Base-by-base conservation (phyloP, 2,113 vertebrate genomes). In the Tragelaphus scriptus region DNA sequence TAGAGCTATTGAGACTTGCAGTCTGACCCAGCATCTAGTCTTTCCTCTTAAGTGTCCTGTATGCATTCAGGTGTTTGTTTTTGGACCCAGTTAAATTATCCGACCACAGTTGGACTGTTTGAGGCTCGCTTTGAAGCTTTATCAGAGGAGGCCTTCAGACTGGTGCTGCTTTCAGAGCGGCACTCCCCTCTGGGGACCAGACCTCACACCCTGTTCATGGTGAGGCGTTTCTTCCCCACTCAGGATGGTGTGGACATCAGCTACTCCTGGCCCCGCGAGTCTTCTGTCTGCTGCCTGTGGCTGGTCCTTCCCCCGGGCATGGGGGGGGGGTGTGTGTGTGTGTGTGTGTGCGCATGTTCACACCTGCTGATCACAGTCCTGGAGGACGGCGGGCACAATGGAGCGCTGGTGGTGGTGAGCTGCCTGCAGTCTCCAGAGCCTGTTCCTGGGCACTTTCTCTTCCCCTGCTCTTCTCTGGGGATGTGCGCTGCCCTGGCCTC, bases 71-170 rank as follows among this genome's bases (percentile, higher is more conserved):
- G 5, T 28, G 88, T 94, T 85, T 90, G 25, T 56, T 63, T 56
- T 47, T 49, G 53, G 8, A 11, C n/a, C 32, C 8, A 61, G 13
- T 36, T 88, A 75, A 88, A 16, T 79, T 89, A 30, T 88, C 84
- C 28, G 15, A 25, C 61, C 65, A 15, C 3, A 49, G 14, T 13
- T 55, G 77, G 79, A 65, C 49, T 13, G 30, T 58, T 68, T 36
- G 17, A 32, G 63, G 16, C 47, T 96, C 23, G 2, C 86, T 26
- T 49, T 90, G 88, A 63, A 55, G 65, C 77, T 84, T 92, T 44
- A 13, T 30, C 56, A 32, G 61, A 14, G 19, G 44, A 82, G 8
- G 71, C 19, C 26, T 90, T 58, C 19, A 21, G 19, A 63, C 58
- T 17, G 44, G n/a, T 23, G 85, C 77, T 68, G 49, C 68, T 75